A percentile compares a stretch with the other conserved stretches of the same genome.
Conservation (phyloP, 2,888 invertebrate species). For the Liodrosophila aerea region DNA sequence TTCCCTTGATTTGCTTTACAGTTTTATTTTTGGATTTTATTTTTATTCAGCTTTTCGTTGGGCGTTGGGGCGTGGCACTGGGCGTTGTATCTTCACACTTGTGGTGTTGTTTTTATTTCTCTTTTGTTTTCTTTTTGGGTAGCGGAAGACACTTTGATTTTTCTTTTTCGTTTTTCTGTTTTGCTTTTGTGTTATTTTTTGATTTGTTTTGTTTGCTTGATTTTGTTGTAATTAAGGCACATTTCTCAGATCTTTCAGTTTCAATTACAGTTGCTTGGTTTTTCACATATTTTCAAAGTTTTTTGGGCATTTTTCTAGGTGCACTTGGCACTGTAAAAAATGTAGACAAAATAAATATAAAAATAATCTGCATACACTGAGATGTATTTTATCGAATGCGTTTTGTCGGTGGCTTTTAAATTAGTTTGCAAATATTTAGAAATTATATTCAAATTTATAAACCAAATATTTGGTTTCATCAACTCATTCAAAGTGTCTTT, state of each 20-base stretch:
- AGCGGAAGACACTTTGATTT: conserved; percentile 56
- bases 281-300: conserved; percentile 16
- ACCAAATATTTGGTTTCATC: no score
- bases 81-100: conserved; percentile 47
- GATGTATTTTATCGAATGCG: no score
- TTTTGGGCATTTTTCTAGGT: conserved; percentile 49
- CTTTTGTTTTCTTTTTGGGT: conserved; percentile 14
- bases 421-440: no score
- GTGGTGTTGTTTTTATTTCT: conserved; percentile 14
- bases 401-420: no score
- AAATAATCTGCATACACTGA: no score
- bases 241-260: conserved; percentile 34
- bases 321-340: conserved; percentile 6
- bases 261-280: background rate
- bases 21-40: conserved; percentile 27
- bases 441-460: no score
- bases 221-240: conserved; percentile 52
- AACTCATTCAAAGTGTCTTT: background rate
- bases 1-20: conserved; percentile 23
- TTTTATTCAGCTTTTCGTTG: conserved; percentile 19
- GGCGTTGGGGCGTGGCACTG: conserved; percentile 64
- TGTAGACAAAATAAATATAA: background rate
- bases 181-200: conserved; percentile 5
- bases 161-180: conserved; percentile 3
- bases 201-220: conserved; percentile 10